Percentiles rank a stretch among this genome's conserved stretches.
Conservation (phyloP, 2,797 vertebrate genomes). For the Xiphophorus birchmanni region DNA sequence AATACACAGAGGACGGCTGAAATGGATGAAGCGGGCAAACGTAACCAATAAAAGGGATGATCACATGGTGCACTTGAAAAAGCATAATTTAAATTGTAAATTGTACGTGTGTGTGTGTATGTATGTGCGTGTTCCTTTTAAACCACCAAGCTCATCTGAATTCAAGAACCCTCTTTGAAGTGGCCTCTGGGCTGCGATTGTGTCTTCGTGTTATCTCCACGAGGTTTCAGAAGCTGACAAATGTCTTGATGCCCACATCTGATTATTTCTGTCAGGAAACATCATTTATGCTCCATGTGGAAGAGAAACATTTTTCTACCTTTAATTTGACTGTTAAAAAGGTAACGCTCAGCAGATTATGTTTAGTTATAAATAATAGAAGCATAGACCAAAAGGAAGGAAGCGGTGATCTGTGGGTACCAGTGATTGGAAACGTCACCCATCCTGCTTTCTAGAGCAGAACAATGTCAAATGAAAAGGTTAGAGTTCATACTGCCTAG, state of each 20-base stretch:
- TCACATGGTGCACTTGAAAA: constrained; percentile 64
- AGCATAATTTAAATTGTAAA: constrained; percentile 70
- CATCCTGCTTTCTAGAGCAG: background rate
- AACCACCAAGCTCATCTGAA: constrained; percentile 63
- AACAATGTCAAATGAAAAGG: background rate
- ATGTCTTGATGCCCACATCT: constrained; percentile 28
- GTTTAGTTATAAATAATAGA: background rate
- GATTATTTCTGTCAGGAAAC: background rate
- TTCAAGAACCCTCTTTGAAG: constrained; percentile 79
- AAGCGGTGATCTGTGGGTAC: background rate
- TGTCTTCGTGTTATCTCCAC: constrained; percentile 23
- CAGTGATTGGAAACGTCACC: background rate
- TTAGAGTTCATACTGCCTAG: background rate
- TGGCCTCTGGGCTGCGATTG: constrained; percentile 47
- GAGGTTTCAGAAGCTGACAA: constrained; percentile 36
- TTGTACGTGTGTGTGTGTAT: constrained; percentile 28
- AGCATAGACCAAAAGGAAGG: background rate
- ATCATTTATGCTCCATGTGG: background rate
- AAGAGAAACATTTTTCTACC: background rate
- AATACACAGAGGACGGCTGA: constrained; percentile 4
- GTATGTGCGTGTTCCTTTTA: constrained; percentile 39
- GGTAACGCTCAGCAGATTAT: background rate
- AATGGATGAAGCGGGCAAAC: constrained; percentile 32
- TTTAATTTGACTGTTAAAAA: background rate
- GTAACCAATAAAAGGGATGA: constrained; percentile 50